Evolutionary conservation across 2,797 vertebrate species (phyloP).

Genomic region (Gallinago solitaria): DNA sequence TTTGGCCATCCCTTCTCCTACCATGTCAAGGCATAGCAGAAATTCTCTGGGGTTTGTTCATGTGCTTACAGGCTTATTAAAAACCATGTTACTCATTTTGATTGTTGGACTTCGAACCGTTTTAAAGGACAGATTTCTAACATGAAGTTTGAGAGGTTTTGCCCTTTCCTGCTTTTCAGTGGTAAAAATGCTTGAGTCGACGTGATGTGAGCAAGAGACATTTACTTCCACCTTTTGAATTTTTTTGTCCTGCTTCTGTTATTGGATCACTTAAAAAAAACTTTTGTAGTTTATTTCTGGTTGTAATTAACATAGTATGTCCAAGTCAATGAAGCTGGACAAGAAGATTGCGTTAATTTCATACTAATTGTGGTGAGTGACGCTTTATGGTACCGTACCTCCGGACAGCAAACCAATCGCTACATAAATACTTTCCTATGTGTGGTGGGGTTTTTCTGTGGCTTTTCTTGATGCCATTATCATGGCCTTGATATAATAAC

Average conservation of each 20-base stretch:
- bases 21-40: neutral
- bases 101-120: neutral
- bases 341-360: neutral
- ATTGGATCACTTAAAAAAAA: neutral
- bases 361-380: neutral
- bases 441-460: constrained; percentile 14
- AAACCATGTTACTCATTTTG: neutral
- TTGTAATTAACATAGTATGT: neutral
- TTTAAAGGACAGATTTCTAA: neutral
- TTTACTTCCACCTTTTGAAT: neutral
- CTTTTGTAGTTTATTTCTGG: neutral
- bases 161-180: neutral
- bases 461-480: constrained; percentile 59
- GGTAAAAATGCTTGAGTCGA: neutral
- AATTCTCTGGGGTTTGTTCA: neutral
- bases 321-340: neutral
- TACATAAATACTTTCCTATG: neutral
- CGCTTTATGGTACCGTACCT: neutral
- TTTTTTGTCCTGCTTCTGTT: neutral
- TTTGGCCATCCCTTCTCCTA: neutral
- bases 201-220: neutral
- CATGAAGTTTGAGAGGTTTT: neutral
- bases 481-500: constrained; percentile 67
- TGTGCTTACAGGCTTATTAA: neutral
- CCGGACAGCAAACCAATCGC: neutral